Percentiles rank a stretch among this genome's conserved stretches.
These are phyloP conservation scores for Brassicogethes aeneus DNA, from an alignment of 2,888 invertebrate genomes.

Conservation along the genomic window DNA sequence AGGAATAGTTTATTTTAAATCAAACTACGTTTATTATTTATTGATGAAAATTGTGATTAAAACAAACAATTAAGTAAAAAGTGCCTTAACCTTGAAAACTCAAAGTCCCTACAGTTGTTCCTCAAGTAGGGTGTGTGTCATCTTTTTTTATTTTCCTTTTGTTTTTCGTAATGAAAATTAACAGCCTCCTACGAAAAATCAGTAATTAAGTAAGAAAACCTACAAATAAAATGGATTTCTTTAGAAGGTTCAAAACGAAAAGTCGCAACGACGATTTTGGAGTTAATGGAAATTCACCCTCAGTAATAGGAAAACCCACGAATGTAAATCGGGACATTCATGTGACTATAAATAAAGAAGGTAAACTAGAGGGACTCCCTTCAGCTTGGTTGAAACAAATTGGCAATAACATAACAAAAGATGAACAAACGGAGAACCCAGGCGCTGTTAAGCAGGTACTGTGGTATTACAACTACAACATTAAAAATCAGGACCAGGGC, in stretches of 20 bases:
- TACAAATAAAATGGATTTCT: background rate
- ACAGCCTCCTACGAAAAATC: background rate
- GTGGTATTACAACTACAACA: conserved; percentile 81
- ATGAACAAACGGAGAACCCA: conserved; percentile 84
- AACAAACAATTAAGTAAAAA: too few species aligned
- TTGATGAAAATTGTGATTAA: too few species aligned
- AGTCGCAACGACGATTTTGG: background rate
- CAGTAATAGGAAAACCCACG: conserved; percentile 74
- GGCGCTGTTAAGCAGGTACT: conserved; percentile 85
- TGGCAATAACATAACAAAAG: conserved; percentile 73
- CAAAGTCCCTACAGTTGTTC: too few species aligned
- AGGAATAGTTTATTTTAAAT: too few species aligned
- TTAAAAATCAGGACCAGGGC: conserved; percentile 67
- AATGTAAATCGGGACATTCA: conserved; percentile 81
- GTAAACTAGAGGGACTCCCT: conserved; percentile 79
- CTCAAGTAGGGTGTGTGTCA: background rate
- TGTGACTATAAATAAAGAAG: conserved; percentile 78
- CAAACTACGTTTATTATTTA: too few species aligned
- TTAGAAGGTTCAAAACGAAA: background rate
- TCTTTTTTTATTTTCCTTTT: background rate
- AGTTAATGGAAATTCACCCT: conserved; percentile 18
- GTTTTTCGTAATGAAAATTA: background rate
- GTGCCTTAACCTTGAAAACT: too few species aligned
- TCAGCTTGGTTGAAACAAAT: conserved; percentile 72
- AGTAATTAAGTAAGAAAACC: background rate